Conservation (phyloP, 2,113 vertebrate species). For the Scomber japonicus region DNA sequence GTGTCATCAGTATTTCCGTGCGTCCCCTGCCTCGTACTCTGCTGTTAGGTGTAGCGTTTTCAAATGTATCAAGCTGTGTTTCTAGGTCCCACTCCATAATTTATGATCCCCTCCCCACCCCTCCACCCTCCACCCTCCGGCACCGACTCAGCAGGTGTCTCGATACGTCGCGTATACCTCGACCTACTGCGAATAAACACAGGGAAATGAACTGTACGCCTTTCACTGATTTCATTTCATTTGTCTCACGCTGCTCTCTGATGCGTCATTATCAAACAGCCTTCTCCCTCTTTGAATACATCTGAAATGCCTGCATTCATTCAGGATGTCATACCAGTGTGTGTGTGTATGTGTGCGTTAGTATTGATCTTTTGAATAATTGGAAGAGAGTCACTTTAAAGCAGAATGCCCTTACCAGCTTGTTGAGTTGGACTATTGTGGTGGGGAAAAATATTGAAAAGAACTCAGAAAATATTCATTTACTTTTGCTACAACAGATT, state of each 20-base stretch:
- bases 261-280: constrained; percentile 43
- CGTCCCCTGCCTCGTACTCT: constrained; percentile 10
- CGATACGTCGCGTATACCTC: constrained; percentile 47
- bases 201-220: constrained; percentile 51
- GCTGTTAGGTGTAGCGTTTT: constrained; percentile 40
- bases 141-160: constrained; percentile 61
- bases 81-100: constrained; percentile 66
- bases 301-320: constrained; percentile 24
- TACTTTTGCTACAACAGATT: background rate
- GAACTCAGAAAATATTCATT: background rate
- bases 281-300: constrained; percentile 18
- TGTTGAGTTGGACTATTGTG: constrained; percentile 4
- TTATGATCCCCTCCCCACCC: constrained; percentile 37
- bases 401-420: background rate
- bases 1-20: constrained; percentile 48
- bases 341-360: background rate
- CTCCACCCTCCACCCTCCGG: constrained; percentile 39
- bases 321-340: background rate
- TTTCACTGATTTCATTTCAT: constrained; percentile 62
- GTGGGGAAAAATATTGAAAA: background rate
- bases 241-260: constrained; percentile 49
- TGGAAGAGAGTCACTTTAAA: constrained; percentile 16
- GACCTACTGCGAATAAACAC: constrained; percentile 52
- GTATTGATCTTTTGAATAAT: constrained; percentile 10
- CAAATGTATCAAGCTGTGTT: constrained; percentile 55